Percentiles rank a stretch among this genome's conserved stretches.
phyloP scores from a whole-genome alignment of 2,113 vertebrate species.

The Lamprotornis superbus region DNA sequence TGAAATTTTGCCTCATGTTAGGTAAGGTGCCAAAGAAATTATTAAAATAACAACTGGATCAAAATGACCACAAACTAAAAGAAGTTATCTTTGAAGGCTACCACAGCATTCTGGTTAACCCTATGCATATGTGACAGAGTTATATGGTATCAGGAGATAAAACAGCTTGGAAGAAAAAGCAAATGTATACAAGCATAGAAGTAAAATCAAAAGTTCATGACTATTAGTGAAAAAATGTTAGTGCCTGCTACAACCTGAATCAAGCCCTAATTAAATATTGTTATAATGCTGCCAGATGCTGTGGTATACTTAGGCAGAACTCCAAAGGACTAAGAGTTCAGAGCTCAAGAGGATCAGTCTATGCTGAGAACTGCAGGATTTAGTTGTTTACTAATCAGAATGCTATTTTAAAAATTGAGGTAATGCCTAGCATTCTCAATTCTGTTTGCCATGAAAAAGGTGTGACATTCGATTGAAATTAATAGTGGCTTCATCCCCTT shows the following conservation, averaged over 20 bases:
- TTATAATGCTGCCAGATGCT: not conserved
- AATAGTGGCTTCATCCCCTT: not conserved
- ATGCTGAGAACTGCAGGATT: not conserved
- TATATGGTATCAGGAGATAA: not conserved
- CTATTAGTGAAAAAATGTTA: not conserved
- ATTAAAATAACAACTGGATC: not conserved
- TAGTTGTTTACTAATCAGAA: not conserved
- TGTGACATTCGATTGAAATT: not conserved
- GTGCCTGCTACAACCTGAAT: not conserved
- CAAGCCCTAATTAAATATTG: not conserved
- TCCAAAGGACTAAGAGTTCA: not conserved
- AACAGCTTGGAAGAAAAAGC: not conserved
- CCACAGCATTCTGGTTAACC: not conserved
- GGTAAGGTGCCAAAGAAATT: not conserved
- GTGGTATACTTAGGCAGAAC: not conserved
- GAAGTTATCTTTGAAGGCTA: not conserved
- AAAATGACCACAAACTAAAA: not conserved
- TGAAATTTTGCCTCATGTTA: not conserved
- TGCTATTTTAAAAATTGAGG: not conserved
- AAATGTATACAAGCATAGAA: not conserved
- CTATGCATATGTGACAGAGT: not conserved
- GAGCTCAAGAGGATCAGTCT: not conserved
- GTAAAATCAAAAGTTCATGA: not conserved
- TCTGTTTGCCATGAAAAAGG: not conserved
- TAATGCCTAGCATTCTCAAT: not conserved